phyloP scores from a whole-genome alignment of 2,113 vertebrate species.

The Campylomormyrus tamandua region DNA sequence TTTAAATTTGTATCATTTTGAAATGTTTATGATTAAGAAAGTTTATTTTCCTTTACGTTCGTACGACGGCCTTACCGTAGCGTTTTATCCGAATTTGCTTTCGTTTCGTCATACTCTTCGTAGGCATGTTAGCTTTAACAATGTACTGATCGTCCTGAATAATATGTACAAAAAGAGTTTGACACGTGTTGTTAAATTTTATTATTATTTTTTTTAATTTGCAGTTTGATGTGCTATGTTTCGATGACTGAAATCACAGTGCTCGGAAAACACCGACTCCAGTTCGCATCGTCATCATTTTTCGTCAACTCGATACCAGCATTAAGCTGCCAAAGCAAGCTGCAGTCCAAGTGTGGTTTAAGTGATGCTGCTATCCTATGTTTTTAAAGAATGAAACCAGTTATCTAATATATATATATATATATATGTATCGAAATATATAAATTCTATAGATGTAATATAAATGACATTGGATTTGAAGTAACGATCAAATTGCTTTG shows the following conservation, averaged over 20 bases:
- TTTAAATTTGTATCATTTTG: slow-evolving; percentile 4
- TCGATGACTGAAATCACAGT: slow-evolving; percentile 20
- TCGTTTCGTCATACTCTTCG: slow-evolving; percentile 56
- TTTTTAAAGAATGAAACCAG: slow-evolving; percentile 59
- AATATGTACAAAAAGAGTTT: background rate
- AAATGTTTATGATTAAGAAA: slow-evolving; percentile 36
- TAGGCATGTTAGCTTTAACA: slow-evolving; percentile 54
- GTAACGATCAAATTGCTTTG: slow-evolving; percentile 38
- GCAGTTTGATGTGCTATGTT: background rate
- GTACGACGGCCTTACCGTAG: slow-evolving; percentile 58
- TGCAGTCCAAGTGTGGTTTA: slow-evolving; percentile 62
- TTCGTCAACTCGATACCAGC: slow-evolving; percentile 39
- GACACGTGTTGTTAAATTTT: background rate
- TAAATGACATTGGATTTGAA: slow-evolving; percentile 55
- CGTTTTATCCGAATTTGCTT: slow-evolving; percentile 64
- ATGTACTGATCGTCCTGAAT: slow-evolving; percentile 22
- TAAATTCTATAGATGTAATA: slow-evolving; percentile 61
- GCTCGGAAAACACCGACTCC: slow-evolving; percentile 18
- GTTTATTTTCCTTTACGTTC: slow-evolving; percentile 59
- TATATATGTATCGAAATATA: slow-evolving; percentile 50
- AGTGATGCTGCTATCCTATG: slow-evolving; percentile 71
- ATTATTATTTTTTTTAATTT: background rate
- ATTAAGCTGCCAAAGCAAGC: slow-evolving; percentile 61
- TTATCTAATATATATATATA: slow-evolving; percentile 64
- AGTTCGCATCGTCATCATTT: slow-evolving; percentile 39